Percentiles rank a stretch among this genome's conserved stretches.
Evolutionary conservation across 2,797 vertebrate genomes (phyloP).

Genomic region (Lemur catta): DNA sequence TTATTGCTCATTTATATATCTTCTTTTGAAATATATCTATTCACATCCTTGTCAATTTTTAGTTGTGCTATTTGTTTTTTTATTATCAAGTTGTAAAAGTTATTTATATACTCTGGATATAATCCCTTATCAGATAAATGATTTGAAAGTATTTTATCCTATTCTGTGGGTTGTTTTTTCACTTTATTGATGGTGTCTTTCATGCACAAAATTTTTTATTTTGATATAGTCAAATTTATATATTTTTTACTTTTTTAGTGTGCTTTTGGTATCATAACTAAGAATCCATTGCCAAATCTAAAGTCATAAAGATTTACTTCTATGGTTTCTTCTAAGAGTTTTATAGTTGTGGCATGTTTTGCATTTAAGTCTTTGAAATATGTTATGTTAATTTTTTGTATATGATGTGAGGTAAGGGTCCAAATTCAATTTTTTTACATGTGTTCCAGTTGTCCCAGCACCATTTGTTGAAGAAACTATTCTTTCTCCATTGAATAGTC

Average conservation of each 20-base stretch:
- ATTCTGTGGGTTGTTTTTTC: neutral
- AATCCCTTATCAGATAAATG: neutral
- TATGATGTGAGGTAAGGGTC: neutral
- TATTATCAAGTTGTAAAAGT: neutral
- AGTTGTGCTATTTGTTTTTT: neutral
- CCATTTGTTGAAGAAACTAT: neutral
- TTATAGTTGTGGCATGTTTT: neutral
- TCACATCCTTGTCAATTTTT: neutral
- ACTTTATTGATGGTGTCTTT: neutral
- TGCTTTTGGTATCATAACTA: neutral
- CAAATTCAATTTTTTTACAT: neutral
- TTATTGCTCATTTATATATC: neutral
- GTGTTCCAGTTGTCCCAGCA: neutral
- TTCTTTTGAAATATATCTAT: neutral
- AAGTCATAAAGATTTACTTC: neutral
- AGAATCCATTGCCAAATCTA: neutral
- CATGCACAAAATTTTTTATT: neutral
- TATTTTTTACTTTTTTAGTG: neutral
- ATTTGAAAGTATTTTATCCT: neutral
- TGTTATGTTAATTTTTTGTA: neutral
- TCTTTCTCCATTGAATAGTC: neutral
- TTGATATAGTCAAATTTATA: neutral
- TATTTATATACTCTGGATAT: neutral
- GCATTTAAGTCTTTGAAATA: neutral
- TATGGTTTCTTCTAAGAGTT: neutral